Evolutionary conservation across 2,888 invertebrate species (phyloP).

Genomic region (Drosophila borborema): DNA sequence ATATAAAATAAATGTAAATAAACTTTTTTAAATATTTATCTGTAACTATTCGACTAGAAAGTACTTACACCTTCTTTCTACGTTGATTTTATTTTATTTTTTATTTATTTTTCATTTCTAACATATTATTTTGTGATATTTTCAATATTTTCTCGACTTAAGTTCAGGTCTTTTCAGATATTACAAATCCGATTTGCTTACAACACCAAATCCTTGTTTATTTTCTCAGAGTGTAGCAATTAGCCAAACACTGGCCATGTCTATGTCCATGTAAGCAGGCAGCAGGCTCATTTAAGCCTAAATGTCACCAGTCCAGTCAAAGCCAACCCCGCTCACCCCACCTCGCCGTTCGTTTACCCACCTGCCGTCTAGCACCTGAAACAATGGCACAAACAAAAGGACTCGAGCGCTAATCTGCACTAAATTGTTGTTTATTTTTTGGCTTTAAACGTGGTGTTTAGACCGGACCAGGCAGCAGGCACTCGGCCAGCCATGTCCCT

Average conservation of each 20-base stretch:
- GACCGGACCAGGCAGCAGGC: conserved; percentile 41
- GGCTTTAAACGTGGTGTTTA: conserved; percentile 76
- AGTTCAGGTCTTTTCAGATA: background rate
- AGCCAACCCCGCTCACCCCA: background rate
- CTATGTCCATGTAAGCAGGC: conserved; percentile 60
- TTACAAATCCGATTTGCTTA: background rate
- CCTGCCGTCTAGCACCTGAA: conserved; percentile 39
- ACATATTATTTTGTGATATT: background rate
- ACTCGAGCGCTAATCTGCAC: conserved; percentile 70
- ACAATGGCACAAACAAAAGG: conserved; percentile 74
- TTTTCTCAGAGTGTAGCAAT: conserved; percentile 53
- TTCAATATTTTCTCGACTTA: background rate
- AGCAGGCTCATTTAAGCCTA: conserved; percentile 62
- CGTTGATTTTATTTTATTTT: background rate
- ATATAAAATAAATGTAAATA: background rate
- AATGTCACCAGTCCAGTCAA: conserved; percentile 61
- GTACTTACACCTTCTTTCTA: background rate
- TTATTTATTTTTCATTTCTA: no score
- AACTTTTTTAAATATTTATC: background rate
- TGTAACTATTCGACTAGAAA: background rate
- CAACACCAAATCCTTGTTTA: background rate
- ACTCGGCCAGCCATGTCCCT: conserved; percentile 33
- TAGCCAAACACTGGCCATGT: conserved; percentile 70
- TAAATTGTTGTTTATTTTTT: conserved; percentile 81
- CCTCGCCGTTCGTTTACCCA: conserved; percentile 1